Evolutionary conservation across 2,797 vertebrate genomes (phyloP), one percentile per base, ranked within the genome.

Genomic region (Sylvilagus floridanus): DNA sequence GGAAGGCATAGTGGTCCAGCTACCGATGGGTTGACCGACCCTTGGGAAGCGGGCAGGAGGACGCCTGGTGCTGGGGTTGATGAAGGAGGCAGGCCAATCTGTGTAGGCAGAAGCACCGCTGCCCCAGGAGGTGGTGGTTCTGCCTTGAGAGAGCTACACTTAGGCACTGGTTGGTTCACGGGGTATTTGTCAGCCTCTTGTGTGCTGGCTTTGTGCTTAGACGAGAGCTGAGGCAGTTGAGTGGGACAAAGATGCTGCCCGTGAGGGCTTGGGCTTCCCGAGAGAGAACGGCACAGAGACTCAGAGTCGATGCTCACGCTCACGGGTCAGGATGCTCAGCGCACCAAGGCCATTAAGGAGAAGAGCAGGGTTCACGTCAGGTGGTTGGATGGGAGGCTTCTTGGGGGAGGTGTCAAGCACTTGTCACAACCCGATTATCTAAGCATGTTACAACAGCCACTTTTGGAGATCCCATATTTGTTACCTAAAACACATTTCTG

Each of bases 401-500:
- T 28, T 57, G 13, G 35, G 84, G 21, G 32, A 66, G n/a, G 63
- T 5, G 21, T 11, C 57, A 54, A 84, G 9, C 22, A 11, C 81
- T 69, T 71, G 5, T 65, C 63, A 14, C 19, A 47, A 72, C 85
- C 66, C 32, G 66, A 78, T 76, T 32, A 26, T 57, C 75, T 35
- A 77, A 69, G 19, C 14, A 28, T 14, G 62, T 47, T 14, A 32
- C 32, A 54, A 7, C 6, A 68, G 60, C 12, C 35, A 72, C 42
- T 35, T 73, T 83, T 73, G 42, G 71, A 87, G 78, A 57, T 81
- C 68, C 71, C 28, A 21, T 8, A 37, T 73, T 86, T 66, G 32
- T 84, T 78, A 42, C 28, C 26, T 69, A 68, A 82, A 94, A 79
- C 52, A 54, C 32, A 14, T 82, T 83, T 94, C 76, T 83, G 72